A percentile compares a stretch with the other conserved stretches of the same genome.
Conservation (phyloP, 2,888 invertebrate species). For the Lypha dubia region DNA sequence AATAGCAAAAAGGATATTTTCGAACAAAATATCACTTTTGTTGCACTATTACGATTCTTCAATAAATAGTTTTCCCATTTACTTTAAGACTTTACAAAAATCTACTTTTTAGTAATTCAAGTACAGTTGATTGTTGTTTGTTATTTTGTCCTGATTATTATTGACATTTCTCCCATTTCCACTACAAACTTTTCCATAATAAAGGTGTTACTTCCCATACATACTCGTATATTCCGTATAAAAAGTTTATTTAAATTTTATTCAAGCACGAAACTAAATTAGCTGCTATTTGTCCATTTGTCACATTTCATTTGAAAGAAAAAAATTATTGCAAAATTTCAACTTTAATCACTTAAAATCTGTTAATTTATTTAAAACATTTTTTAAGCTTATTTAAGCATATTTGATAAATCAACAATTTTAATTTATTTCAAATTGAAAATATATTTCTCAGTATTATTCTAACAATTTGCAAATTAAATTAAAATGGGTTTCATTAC, state of each 20-base stretch:
- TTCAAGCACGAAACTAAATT: neutral
- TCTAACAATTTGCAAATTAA: neutral
- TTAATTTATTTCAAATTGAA: neutral
- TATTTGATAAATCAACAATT: conserved; percentile 8
- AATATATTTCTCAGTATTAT: neutral
- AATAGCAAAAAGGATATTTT: no score
- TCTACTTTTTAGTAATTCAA: no score
- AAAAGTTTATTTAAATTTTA: neutral
- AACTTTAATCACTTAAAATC: neutral
- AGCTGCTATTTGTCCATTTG: neutral
- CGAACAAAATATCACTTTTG: no score
- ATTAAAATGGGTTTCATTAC: conserved; percentile 1
- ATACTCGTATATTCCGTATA: no score
- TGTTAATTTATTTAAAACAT: neutral
- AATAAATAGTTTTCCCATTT: no score
- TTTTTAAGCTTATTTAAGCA: conserved; percentile 6
- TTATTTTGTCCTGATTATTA: no score
- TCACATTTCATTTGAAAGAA: neutral
- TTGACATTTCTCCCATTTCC: no score
- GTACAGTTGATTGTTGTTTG: no score
- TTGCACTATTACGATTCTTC: no score
- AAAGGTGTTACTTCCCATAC: neutral
- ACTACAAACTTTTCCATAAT: neutral
- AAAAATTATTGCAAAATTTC: neutral
- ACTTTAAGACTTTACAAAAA: no score